Conservation (phyloP, 2,113 vertebrate species). For the Xenopus laevis region DNA sequence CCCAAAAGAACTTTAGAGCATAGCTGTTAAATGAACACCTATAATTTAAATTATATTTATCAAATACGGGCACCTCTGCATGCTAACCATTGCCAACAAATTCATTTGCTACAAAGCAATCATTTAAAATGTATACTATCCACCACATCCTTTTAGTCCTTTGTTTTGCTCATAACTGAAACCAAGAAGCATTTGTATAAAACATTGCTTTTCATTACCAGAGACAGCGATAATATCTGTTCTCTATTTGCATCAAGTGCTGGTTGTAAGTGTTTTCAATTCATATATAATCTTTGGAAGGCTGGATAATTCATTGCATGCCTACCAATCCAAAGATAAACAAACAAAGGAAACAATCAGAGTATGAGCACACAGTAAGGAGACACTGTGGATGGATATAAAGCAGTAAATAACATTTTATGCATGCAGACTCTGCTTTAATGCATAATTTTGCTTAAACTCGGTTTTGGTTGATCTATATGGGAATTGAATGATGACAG, state of each 20-base stretch:
- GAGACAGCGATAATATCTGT: background rate
- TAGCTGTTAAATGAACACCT: no score
- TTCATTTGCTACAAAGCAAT: no score
- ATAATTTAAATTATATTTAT: no score
- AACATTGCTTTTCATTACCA: background rate
- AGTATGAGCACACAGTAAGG: background rate
- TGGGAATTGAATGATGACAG: no score
- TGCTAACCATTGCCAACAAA: no score
- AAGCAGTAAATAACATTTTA: background rate
- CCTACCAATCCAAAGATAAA: constrained; percentile 3
- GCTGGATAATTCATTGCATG: background rate
- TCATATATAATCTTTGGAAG: constrained; percentile 7
- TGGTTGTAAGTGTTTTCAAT: background rate
- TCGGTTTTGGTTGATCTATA: no score
- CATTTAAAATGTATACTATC: no score
- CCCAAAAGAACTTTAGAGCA: no score
- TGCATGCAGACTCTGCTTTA: background rate
- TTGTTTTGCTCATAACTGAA: constrained; percentile 15
- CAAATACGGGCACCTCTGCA: no score
- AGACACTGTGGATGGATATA: background rate
- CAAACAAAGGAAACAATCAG: background rate
- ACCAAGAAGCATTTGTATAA: fast-evolving
- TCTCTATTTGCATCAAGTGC: background rate
- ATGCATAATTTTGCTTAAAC: background rate
- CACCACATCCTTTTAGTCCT: background rate